phyloP scores from a whole-genome alignment of 1,140 invertebrate genomes.

The Delia radicum region DNA sequence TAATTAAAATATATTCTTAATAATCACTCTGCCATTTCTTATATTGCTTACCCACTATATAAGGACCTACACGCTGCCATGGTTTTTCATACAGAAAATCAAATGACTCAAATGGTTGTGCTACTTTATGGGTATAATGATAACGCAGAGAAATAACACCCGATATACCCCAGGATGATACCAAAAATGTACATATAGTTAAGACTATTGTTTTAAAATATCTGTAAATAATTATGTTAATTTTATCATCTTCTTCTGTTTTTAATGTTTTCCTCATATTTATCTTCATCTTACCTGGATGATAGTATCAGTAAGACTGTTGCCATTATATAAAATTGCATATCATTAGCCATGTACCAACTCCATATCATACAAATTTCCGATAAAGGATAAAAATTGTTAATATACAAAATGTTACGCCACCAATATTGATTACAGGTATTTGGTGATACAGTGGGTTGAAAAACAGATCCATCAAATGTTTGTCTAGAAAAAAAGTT shows the following conservation, averaged over 20 bases:
- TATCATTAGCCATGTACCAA: slow-evolving; percentile 91
- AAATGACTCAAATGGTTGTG: slow-evolving; percentile 80
- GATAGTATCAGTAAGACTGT: slow-evolving; percentile 72
- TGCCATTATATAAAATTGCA: slow-evolving; percentile 81
- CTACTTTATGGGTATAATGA: slow-evolving; percentile 74
- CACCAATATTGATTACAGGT: slow-evolving; percentile 80
- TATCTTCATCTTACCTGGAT: slow-evolving; percentile 64
- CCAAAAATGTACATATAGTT: slow-evolving; percentile 62
- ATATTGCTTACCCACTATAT: slow-evolving; percentile 67
- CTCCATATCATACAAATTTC: slow-evolving; percentile 89
- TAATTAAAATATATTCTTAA: no score
- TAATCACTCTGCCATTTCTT: no score
- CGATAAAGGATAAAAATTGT: slow-evolving; percentile 73
- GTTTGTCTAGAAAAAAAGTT: slow-evolving; percentile 38
- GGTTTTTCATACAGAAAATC: slow-evolving; percentile 83
- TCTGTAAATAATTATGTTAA: slow-evolving; percentile 42
- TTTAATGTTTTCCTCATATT: not conserved
- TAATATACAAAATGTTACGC: slow-evolving; percentile 79
- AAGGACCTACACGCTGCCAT: slow-evolving; percentile 78
- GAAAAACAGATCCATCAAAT: slow-evolving; percentile 70
- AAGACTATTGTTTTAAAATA: slow-evolving; percentile 61
- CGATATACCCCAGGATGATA: slow-evolving; percentile 73
- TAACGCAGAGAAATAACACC: slow-evolving; percentile 73
- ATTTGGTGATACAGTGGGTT: slow-evolving; percentile 71
- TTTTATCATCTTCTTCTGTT: not conserved